phyloP scores from a whole-genome alignment of 2,888 invertebrate genomes.

The Rhimphoctona megacephalus region DNA sequence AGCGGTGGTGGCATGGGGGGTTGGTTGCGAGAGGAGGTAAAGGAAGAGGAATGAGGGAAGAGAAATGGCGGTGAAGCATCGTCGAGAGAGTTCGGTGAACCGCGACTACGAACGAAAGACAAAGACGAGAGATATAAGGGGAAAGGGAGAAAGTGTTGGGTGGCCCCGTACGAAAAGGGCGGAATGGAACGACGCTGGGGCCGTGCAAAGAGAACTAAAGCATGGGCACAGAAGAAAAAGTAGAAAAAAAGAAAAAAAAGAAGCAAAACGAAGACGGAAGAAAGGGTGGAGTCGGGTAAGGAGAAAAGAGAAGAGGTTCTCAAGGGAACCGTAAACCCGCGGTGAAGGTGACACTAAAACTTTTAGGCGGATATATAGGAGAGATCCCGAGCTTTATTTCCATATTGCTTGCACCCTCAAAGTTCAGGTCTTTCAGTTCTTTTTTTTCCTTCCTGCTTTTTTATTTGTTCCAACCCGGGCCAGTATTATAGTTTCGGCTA shows the following conservation, averaged over 20 bases:
- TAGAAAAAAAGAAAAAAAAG: slow-evolving; percentile 40
- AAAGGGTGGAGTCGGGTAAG: slow-evolving; percentile 65
- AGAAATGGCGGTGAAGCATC: slow-evolving; percentile 66
- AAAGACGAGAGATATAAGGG: slow-evolving; percentile 54
- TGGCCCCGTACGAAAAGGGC: slow-evolving; percentile 52
- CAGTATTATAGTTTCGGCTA: slow-evolving; percentile 61
- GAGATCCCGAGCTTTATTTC: slow-evolving; percentile 80
- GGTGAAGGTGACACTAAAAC: slow-evolving; percentile 81
- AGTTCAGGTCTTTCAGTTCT: slow-evolving; percentile 66
- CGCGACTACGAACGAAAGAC: slow-evolving; percentile 40
- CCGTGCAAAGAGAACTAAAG: slow-evolving; percentile 57
- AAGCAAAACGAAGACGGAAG: slow-evolving; percentile 58
- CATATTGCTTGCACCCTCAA: slow-evolving; percentile 77
- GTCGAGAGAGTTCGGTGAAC: slow-evolving; percentile 67
- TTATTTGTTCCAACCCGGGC: slow-evolving; percentile 30
- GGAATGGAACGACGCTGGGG: slow-evolving; percentile 56
- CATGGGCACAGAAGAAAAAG: slow-evolving; percentile 59
- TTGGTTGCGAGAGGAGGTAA: slow-evolving; percentile 16
- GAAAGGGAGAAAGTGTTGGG: slow-evolving; percentile 61
- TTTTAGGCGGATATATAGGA: slow-evolving; percentile 76
- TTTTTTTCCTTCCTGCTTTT: slow-evolving; percentile 21
- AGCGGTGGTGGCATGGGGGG: slow-evolving; percentile 12
- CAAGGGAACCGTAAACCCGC: slow-evolving; percentile 75
- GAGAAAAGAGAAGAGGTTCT: slow-evolving; percentile 69
- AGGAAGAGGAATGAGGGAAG: slow-evolving; percentile 52